These are phyloP conservation scores for Phortica magna DNA, from an alignment of 2,888 invertebrate species.

Conservation along the genomic window DNA sequence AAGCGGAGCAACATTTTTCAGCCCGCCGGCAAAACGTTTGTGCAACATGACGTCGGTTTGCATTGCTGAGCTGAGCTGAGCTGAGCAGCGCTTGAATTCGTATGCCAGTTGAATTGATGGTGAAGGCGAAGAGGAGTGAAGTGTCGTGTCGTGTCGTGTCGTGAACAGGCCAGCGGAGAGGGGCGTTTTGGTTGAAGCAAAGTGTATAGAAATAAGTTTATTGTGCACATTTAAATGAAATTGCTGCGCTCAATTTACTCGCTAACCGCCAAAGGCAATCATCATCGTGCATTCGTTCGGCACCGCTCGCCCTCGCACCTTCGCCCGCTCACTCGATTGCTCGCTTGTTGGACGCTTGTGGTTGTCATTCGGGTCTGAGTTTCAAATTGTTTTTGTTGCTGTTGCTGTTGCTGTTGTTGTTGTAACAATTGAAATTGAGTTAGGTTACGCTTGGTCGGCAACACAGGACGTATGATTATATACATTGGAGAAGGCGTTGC, in stretches of 20 bases:
- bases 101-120: no score
- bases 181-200: neutral
- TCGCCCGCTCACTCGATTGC: neutral
- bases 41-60: no score
- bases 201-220: conserved; percentile 61
- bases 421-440: no score
- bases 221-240: conserved; percentile 72
- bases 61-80: no score
- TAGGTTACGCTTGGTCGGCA: neutral
- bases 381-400: neutral
- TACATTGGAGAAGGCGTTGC: neutral
- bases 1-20: neutral
- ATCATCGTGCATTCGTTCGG: neutral
- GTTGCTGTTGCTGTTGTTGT: neutral
- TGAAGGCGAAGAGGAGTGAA: no score
- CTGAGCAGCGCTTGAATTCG: no score
- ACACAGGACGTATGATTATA: conserved; percentile 16
- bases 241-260: conserved; percentile 71
- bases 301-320: neutral
- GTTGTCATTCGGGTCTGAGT: neutral
- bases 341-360: neutral
- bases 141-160: no score
- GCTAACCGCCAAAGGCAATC: conserved; percentile 63
- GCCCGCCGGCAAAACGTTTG: neutral
- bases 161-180: no score